Base-by-base conservation (phyloP, 2,113 vertebrate genomes). In the Nannospalax galili region DNA sequence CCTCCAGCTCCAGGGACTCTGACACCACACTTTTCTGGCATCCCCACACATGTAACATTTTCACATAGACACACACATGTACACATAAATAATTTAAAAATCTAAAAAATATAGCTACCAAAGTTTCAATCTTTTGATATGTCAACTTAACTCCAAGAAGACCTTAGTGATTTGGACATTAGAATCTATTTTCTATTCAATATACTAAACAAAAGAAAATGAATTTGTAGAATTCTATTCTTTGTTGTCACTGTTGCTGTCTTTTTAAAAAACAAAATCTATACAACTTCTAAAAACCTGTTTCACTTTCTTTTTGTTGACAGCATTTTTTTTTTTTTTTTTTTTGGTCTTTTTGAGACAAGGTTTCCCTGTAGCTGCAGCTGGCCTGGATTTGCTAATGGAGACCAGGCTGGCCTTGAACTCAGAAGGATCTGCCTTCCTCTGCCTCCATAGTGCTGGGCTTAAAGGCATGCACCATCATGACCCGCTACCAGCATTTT, bases 111-210 rank as follows among this genome's bases (percentile, higher is more conserved):
- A 52, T 11, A 30, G 24, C 5, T 42, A 64, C n/a, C 37, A 92
- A 88, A 88, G 90, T 88, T 92, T 17, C 45, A 92, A 12, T 69
- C 24, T 17, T 75, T 81, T 16, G 14, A 6, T 5, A 88, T 85
- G 12, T 73, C 17, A 65, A 40, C 14, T 91, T 84, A 94, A 92
- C 1, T 1, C 2, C 19, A 1, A 62, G 69, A 93, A 77, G 56
- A 32, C 32, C 64, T 65, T 84, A 88, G 7, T 52, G 45, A 14
- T 62, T 91, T 82, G 48, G 73, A 88, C 19, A 58, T 7, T 84
- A 24, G 72, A 90, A 67, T 93, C 30, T 30, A 81, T 28, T 90
- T 84, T 81, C 15, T n/a, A 91, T n/a, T 93, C 62, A 58, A 19
- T 32, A 15, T 1, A 79, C 26, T 94, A 94, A 69, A n/a, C 11